These are phyloP conservation scores for Andrena chrysosceles DNA, from an alignment of 2,888 invertebrate species.

Conservation along the genomic window DNA sequence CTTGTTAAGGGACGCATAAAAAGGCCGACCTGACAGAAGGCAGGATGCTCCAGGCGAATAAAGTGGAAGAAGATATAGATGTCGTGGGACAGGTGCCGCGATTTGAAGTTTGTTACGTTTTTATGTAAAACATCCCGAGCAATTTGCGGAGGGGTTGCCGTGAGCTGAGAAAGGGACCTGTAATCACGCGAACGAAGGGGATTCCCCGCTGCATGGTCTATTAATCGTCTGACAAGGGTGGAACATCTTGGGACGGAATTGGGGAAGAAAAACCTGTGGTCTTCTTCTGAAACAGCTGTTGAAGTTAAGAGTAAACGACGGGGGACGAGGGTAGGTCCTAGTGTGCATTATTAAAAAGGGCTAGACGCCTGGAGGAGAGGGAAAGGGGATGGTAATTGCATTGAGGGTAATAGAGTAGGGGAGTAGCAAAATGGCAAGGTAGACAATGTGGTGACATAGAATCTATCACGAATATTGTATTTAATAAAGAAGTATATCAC, in stretches of 20 bases:
- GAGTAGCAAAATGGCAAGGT: background rate
- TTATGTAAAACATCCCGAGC: background rate
- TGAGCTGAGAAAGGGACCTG: background rate
- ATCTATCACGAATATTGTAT: too few species aligned
- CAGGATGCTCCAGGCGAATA: background rate
- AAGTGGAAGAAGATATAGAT: background rate
- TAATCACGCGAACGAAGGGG: constrained; percentile 11
- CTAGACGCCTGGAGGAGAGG: constrained; percentile 22
- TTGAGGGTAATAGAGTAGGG: background rate
- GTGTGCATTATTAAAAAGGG: constrained; percentile 55
- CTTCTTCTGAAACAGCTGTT: background rate
- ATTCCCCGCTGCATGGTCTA: background rate
- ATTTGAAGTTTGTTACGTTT: background rate
- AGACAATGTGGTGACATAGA: background rate
- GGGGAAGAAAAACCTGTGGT: background rate
- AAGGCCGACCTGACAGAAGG: background rate
- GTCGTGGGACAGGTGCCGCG: background rate
- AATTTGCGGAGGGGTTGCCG: background rate
- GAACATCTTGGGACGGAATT: background rate
- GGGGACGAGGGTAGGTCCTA: constrained; percentile 26
- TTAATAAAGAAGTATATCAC: too few species aligned
- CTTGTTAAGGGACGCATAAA: constrained; percentile 3
- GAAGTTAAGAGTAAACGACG: background rate
- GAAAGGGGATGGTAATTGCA: background rate
- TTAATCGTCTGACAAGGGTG: background rate